Evolutionary conservation across 2,113 vertebrate species (phyloP).

Genomic region (Onychostruthus taczanowskii): DNA sequence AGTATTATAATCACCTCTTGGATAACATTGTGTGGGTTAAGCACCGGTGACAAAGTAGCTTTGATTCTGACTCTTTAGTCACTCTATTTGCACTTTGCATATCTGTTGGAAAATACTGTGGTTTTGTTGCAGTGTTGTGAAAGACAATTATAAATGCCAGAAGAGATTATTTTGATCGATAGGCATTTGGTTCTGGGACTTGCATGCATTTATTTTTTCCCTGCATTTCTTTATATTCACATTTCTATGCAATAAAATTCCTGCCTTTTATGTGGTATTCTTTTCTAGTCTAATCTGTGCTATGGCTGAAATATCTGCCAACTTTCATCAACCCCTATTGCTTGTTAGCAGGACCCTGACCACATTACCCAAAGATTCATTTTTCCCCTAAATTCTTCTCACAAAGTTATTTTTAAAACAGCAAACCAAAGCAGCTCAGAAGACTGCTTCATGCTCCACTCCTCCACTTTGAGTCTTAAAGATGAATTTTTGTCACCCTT

Average conservation of each 20-base stretch:
- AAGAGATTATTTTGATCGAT: background rate
- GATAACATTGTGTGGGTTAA: background rate
- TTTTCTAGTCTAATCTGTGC: background rate
- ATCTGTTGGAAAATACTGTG: background rate
- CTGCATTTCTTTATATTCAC: background rate
- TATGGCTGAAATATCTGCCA: background rate
- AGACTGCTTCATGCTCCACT: background rate
- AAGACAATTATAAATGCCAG: background rate
- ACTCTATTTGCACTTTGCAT: background rate
- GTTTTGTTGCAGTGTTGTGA: background rate
- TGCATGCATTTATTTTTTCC: background rate
- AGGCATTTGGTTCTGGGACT: background rate
- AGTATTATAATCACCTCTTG: background rate
- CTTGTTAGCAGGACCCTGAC: background rate
- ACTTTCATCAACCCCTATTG: background rate
- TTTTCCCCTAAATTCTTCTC: background rate
- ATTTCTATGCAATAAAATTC: background rate
- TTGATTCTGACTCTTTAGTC: background rate
- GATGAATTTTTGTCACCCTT: background rate
- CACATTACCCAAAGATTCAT: background rate
- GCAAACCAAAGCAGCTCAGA: background rate
- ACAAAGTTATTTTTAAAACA: background rate
- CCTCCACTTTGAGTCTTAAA: background rate
- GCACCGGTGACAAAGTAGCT: background rate
- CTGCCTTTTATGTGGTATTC: background rate